Evolutionary conservation across 2,888 invertebrate genomes (phyloP).

Genomic region (Artemia sinica): DNA sequence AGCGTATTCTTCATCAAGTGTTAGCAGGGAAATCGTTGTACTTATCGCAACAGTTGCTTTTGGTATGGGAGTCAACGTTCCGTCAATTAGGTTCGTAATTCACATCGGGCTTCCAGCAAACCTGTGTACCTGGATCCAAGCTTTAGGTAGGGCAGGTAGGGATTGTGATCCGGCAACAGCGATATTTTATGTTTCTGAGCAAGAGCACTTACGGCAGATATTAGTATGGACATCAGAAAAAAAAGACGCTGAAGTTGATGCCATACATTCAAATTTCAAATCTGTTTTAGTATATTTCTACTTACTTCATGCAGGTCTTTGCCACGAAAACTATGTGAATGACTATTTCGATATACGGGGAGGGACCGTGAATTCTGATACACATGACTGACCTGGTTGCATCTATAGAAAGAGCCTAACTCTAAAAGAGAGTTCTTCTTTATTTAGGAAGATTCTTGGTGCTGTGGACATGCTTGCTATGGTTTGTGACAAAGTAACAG

Average conservation of each 20-base stretch:
- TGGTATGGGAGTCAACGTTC: conserved; percentile 18
- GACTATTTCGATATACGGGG: not conserved
- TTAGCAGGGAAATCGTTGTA: conserved; percentile 6
- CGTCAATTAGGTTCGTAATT: conserved; percentile 15
- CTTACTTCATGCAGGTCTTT: not conserved
- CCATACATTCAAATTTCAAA: not conserved
- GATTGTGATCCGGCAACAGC: not conserved
- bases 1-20: not conserved
- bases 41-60: conserved; percentile 18
- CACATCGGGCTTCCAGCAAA: conserved; percentile 16
- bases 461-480: too few relatives aligned
- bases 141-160: conserved; percentile 15
- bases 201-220: not conserved
- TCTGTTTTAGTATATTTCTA: not conserved
- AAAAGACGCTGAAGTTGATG: not conserved
- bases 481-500: too few relatives aligned
- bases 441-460: too few relatives aligned
- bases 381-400: too few relatives aligned
- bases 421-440: too few relatives aligned
- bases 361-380: too few relatives aligned
- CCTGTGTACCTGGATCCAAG: conserved; percentile 15
- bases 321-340: not conserved
- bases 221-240: not conserved
- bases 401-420: too few relatives aligned
- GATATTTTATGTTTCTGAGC: not conserved